A percentile compares a stretch with the other conserved stretches of the same genome.
These are phyloP conservation scores for Acanthosepion pharaonis DNA, from an alignment of 2,888 invertebrate genomes.

Conservation along the genomic window DNA sequence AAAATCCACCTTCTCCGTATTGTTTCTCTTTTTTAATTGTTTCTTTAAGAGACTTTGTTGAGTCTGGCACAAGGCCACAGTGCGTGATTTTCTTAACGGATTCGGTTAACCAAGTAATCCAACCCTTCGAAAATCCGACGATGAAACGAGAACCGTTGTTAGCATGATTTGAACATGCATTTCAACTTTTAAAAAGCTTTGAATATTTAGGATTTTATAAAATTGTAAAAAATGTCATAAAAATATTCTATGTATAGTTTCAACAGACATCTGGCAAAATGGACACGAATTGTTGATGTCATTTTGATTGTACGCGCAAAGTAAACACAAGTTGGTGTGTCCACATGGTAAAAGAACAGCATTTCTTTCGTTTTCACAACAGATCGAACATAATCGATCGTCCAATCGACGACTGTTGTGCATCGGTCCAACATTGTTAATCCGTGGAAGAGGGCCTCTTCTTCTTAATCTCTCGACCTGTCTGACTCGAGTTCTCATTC, in stretches of 20 bases:
- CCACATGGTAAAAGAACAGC: slow-evolving; percentile 33
- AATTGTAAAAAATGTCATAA: not conserved
- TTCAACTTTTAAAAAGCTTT: too few species aligned
- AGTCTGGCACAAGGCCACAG: too few species aligned
- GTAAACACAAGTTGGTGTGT: not conserved
- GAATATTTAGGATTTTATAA: too few species aligned
- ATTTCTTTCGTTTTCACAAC: slow-evolving; percentile 39
- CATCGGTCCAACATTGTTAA: not conserved
- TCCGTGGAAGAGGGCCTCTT: not conserved
- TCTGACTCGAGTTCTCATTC: not conserved
- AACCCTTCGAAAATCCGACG: too few species aligned
- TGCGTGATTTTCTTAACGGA: too few species aligned
- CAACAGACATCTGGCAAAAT: not conserved
- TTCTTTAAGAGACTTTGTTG: too few species aligned
- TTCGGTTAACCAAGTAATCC: too few species aligned
- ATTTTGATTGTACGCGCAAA: not conserved
- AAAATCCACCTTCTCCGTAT: too few species aligned
- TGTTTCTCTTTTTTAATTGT: too few species aligned
- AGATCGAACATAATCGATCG: not conserved
- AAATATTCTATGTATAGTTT: not conserved
- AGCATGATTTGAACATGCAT: too few species aligned
- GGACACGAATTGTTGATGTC: not conserved
- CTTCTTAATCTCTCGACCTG: not conserved
- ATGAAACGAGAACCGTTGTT: too few species aligned
- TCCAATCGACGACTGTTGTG: not conserved